phyloP scores from a whole-genome alignment of 2,888 invertebrate genomes.

The Eupelmus urozonus region DNA sequence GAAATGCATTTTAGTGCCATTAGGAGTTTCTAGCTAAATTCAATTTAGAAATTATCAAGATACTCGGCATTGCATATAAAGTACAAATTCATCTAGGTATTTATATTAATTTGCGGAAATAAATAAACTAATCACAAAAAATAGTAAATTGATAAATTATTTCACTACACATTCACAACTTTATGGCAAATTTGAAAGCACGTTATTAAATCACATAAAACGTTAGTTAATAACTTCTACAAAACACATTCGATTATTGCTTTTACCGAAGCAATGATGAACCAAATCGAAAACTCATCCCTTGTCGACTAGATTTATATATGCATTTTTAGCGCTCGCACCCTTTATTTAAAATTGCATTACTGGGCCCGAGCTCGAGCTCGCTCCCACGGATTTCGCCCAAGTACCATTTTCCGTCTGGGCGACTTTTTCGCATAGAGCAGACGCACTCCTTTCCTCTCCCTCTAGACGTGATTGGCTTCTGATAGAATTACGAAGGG shows the following conservation, averaged over 20 bases:
- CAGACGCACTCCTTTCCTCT: slow-evolving; percentile 64
- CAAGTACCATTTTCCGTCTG: slow-evolving; percentile 64
- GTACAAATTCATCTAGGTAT: too few species aligned
- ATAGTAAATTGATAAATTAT: too few species aligned
- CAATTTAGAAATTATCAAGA: too few species aligned
- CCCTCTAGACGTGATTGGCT: slow-evolving; percentile 74
- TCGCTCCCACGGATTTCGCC: slow-evolving; percentile 29
- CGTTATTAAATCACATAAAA: too few species aligned
- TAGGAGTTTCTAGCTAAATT: too few species aligned
- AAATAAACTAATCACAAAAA: too few species aligned
- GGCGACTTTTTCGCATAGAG: slow-evolving; percentile 69
- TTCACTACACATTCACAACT: too few species aligned
- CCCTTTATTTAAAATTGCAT: slow-evolving; percentile 54
- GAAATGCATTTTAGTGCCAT: too few species aligned
- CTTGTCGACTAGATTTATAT: background rate
- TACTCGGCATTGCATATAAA: too few species aligned
- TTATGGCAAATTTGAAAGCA: too few species aligned
- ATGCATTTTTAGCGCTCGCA: background rate
- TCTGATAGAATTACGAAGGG: slow-evolving; percentile 76
- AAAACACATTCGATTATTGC: slow-evolving; percentile 6
- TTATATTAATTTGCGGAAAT: too few species aligned
- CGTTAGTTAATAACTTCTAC: background rate
- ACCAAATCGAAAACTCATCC: background rate
- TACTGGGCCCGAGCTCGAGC: slow-evolving; percentile 16
- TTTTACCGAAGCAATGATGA: slow-evolving; percentile 21